A percentile compares a stretch with the other conserved stretches of the same genome.
Conservation (phyloP, 1,140 invertebrate species). For the Akabosia matsudoensis region DNA sequence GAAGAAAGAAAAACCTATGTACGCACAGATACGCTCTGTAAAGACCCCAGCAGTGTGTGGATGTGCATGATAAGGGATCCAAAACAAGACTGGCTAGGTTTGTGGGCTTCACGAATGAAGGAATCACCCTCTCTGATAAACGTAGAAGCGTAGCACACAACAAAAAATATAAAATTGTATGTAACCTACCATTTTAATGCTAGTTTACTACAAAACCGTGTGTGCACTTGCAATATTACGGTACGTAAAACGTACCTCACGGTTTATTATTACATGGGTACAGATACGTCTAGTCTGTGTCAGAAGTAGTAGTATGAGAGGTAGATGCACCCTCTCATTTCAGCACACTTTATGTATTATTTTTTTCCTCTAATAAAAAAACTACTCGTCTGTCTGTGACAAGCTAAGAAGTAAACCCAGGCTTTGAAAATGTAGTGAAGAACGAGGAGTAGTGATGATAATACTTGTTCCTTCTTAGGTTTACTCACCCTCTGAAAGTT, state of each 20-base stretch:
- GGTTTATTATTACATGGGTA: too few relatives aligned
- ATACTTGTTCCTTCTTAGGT: background rate
- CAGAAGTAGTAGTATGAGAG: too few relatives aligned
- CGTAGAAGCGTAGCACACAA: too few relatives aligned
- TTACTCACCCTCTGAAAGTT: slow-evolving; percentile 9
- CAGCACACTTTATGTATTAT: too few relatives aligned
- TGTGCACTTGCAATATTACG: background rate
- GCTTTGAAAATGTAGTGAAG: too few relatives aligned
- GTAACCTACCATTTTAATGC: too few relatives aligned
- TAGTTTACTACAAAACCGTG: background rate
- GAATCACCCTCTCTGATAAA: slow-evolving; percentile 19
- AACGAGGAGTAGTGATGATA: too few relatives aligned
- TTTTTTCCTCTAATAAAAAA: background rate
- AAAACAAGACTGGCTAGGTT: slow-evolving; percentile 14
- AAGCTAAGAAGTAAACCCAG: background rate
- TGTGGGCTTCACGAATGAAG: slow-evolving; percentile 1
- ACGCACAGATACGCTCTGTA: background rate
- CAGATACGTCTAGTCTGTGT: too few relatives aligned
- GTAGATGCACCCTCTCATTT: slow-evolving; percentile 8
- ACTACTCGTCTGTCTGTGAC: background rate
- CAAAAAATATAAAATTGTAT: too few relatives aligned
- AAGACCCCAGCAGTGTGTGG: background rate
- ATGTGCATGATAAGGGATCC: slow-evolving; percentile 21
- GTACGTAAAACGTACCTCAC: too few relatives aligned
- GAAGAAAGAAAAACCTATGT: background rate